Conservation (phyloP, 2,113 vertebrate genomes). For the Dryoscopus gambensis region DNA sequence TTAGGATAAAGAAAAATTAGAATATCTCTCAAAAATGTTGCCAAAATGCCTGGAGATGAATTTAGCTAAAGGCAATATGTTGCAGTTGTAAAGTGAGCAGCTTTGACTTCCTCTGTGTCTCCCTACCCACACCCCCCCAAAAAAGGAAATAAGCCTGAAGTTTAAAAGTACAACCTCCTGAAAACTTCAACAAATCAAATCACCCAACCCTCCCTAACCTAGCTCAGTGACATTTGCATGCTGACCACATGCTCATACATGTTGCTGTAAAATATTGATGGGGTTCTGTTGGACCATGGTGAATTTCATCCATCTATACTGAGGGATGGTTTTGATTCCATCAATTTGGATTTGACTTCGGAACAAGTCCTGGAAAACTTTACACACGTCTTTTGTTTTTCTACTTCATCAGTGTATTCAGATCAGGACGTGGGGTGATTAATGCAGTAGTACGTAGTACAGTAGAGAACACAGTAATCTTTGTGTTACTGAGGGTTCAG, state of each 20-base stretch:
- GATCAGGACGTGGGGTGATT: neutral
- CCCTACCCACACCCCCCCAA: neutral
- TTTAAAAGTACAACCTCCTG: neutral
- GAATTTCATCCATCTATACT: neutral
- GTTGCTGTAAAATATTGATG: neutral
- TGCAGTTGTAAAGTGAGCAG: neutral
- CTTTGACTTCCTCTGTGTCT: neutral
- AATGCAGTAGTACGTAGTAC: neutral
- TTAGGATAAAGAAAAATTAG: neutral
- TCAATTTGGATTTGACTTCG: too few relatives aligned
- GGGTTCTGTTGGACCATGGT: neutral
- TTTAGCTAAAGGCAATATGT: neutral
- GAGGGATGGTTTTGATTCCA: neutral
- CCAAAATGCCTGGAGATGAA: neutral
- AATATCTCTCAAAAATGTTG: neutral
- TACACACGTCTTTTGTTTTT: neutral
- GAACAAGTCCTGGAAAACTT: neutral
- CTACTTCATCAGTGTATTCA: neutral
- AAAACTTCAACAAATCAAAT: neutral
- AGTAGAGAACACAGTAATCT: neutral
- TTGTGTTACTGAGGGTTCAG: neutral
- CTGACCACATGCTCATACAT: neutral
- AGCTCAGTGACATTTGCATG: neutral
- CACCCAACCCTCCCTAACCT: neutral
- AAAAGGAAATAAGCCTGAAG: accelerated